Conservation (phyloP, 1,140 invertebrate species). For the Brachionus paranguensis region DNA sequence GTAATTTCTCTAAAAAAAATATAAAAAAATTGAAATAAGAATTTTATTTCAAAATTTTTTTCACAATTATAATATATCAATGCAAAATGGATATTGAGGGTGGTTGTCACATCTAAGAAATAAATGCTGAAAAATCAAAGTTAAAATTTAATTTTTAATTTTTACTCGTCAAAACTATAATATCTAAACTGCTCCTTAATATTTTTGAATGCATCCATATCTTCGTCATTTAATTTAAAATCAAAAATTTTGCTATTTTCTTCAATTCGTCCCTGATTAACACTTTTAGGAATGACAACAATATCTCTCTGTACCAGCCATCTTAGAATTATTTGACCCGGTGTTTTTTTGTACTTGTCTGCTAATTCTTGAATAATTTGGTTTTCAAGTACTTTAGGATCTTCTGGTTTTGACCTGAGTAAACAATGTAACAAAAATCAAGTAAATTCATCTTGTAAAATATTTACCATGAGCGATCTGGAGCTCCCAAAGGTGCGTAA, state of each 20-base stretch:
- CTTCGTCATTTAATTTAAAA: neutral
- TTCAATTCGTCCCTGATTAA: neutral
- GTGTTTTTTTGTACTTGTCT: neutral
- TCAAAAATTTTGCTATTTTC: conserved; percentile 36
- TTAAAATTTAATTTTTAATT: neutral
- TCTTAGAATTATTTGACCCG: conserved; percentile 19
- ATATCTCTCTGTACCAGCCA: conserved; percentile 30
- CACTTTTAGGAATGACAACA: conserved; percentile 38
- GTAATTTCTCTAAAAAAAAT: neutral
- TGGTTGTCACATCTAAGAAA: conserved; percentile 19
- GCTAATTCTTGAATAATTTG: neutral
- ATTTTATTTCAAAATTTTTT: too few relatives aligned
- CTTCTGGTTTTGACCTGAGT: neutral
- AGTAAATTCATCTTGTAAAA: neutral
- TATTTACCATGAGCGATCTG: neutral
- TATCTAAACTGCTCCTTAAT: conserved; percentile 34
- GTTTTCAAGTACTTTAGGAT: neutral
- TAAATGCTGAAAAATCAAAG: neutral
- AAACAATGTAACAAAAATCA: neutral
- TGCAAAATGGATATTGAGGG: neutral
- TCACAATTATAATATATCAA: neutral
- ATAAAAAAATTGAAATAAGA: neutral
- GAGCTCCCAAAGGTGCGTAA: conserved; percentile 31
- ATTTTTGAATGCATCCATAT: neutral
- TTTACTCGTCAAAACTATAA: conserved; percentile 15